phyloP scores from a whole-genome alignment of 2,797 vertebrate species.

The Danio kyathit region DNA sequence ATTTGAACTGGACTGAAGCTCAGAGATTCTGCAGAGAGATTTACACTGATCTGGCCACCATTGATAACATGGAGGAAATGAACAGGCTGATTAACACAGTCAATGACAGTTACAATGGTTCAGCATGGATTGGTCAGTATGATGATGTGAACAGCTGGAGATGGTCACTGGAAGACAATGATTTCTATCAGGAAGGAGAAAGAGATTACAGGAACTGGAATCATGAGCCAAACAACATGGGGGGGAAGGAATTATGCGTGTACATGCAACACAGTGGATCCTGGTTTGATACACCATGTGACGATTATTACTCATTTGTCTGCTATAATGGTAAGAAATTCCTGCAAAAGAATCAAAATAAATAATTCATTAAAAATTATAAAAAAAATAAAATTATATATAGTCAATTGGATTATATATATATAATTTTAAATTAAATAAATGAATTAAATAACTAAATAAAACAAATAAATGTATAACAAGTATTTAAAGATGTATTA shows the following conservation, averaged over 20 bases:
- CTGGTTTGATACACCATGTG: background rate
- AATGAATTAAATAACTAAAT: too few relatives aligned
- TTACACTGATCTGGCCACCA: conserved; percentile 61
- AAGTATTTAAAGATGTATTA: too few relatives aligned
- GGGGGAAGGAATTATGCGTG: background rate
- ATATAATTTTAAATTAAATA: too few relatives aligned
- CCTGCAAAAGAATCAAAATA: too few relatives aligned
- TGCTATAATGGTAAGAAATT: conserved; percentile 42
- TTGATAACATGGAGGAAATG: background rate
- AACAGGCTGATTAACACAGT: conserved; percentile 16
- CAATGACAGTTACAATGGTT: background rate
- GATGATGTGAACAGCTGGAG: conserved; percentile 54
- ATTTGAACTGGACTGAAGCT: conserved; percentile 66
- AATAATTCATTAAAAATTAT: too few relatives aligned
- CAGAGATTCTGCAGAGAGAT: conserved; percentile 62
- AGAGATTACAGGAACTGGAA: background rate
- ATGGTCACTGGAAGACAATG: conserved; percentile 49
- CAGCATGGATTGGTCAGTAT: conserved; percentile 63
- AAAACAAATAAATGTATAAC: too few relatives aligned
- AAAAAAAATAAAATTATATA: too few relatives aligned
- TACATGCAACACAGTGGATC: background rate
- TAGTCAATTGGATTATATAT: too few relatives aligned
- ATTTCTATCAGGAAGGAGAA: conserved; percentile 19
- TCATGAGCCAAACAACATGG: conserved; percentile 14
- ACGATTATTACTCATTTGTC: background rate